Base-by-base conservation (phyloP, 2,797 vertebrate genomes). In the Spondyliosoma cantharus region DNA sequence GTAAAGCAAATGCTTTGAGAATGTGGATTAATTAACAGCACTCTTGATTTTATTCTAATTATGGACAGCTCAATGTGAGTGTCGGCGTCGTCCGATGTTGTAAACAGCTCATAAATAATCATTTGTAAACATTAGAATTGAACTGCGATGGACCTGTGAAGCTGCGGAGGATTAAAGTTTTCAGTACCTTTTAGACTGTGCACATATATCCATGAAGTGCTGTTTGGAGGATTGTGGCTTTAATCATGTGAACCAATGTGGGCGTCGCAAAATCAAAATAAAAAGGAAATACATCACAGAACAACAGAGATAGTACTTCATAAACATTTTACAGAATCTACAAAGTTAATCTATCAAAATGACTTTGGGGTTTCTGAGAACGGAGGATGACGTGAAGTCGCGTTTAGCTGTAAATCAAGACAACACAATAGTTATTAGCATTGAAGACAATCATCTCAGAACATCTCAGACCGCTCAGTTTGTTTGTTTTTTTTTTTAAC, bases 301-400 rank as follows among this genome's bases (percentile, higher is more conserved):
- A 91, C 91, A 91, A 90, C 85, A 90, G 72, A 93, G 86, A 90
- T 71, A 89, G 80, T 86, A 92, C 88, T 76, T 90, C 81, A 91
- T 86, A 85, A 91, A 91, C 87, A 92, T 88, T 89, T 91, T 82
- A 91, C 91, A 90, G 85, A 88, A 92, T 93, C 80, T 92, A 93
- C 89, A 88, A 92, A 94, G 90, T 77, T 4, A 90, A 90, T 92
- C 89, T 91, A 90, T 90, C 90, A 90, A 93, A 93, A 91, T 86
- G 76, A 88, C 62, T 69, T 80, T 46, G 79, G 79, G 80, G 81
- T 85, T 65, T 71, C 81, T 54, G 69, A 78, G 60, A 82, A 71
- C 62, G 13, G 72, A 74, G 54, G 61, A 82, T 85, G 85, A 87
- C 83, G 86, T 63, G 83, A 77, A 71, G 61, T 85, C 74, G 87